Percentiles rank a stretch among this genome's conserved stretches.
Evolutionary conservation across 1,140 invertebrate genomes (phyloP).

Genomic region (Forficula auricularia): DNA sequence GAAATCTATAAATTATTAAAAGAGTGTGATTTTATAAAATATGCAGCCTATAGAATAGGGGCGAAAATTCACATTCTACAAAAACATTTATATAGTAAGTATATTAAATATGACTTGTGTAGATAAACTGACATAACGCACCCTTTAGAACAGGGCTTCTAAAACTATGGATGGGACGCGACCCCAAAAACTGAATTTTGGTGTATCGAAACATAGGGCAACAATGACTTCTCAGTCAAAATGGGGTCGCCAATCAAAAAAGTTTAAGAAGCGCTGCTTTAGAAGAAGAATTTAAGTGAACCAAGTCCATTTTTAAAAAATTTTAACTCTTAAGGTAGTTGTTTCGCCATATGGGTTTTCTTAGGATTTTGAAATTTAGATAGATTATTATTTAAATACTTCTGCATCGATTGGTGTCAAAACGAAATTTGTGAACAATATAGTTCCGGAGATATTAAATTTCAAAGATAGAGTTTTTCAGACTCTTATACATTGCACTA

Average conservation of each 20-base stretch:
- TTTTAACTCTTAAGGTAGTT: too few relatives aligned
- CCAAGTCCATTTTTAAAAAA: too few relatives aligned
- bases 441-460: too few relatives aligned
- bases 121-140: slow-evolving; percentile 4
- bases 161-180: neutral
- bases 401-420: too few relatives aligned
- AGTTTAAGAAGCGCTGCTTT: too few relatives aligned
- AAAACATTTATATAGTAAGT: slow-evolving; percentile 39
- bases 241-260: neutral
- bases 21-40: slow-evolving; percentile 57
- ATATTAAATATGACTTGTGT: slow-evolving; percentile 5
- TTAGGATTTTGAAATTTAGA: too few relatives aligned
- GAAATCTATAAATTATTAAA: slow-evolving; percentile 33
- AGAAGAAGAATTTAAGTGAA: too few relatives aligned
- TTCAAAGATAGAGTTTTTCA: too few relatives aligned
- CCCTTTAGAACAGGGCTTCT: neutral
- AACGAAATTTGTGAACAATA: too few relatives aligned
- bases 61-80: slow-evolving; percentile 61
- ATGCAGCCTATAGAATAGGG: slow-evolving; percentile 62
- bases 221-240: neutral
- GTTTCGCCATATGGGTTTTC: too few relatives aligned
- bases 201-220: neutral
- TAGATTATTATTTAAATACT: too few relatives aligned
- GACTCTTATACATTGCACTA: too few relatives aligned
- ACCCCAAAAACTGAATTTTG: slow-evolving; percentile 3